These are phyloP conservation scores for Gracilinanus agilis DNA, from an alignment of 2,113 vertebrate genomes.

Conservation along the genomic window DNA sequence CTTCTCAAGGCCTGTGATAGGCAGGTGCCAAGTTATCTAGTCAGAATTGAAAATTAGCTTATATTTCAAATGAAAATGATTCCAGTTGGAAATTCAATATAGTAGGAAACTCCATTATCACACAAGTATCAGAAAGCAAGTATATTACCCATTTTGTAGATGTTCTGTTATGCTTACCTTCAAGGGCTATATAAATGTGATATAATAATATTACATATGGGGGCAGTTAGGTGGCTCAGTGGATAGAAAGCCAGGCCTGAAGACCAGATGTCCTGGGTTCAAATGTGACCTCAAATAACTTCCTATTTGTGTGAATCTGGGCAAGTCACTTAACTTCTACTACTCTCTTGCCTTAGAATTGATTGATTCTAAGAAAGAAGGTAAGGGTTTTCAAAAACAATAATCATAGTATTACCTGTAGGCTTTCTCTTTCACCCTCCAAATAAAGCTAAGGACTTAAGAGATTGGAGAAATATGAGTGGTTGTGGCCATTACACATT, in stretches of 20 bases:
- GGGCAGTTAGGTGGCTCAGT: too few species aligned
- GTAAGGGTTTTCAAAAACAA: too few species aligned
- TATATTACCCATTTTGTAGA: neutral
- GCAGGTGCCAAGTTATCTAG: neutral
- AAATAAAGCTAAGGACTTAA: neutral
- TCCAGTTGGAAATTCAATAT: neutral
- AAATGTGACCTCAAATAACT: too few species aligned
- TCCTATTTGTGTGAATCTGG: too few species aligned
- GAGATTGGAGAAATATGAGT: neutral
- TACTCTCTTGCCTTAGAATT: too few species aligned
- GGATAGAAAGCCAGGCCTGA: too few species aligned
- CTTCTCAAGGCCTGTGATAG: neutral
- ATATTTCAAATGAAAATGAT: neutral
- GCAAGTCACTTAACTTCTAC: too few species aligned
- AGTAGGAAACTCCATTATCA: neutral
- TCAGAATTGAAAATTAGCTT: neutral
- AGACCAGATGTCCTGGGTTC: too few species aligned
- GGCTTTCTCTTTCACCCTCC: too few species aligned
- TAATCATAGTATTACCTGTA: too few species aligned
- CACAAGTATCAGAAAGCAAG: neutral
- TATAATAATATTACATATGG: neutral
- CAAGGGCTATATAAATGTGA: neutral
- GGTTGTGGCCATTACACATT: neutral
- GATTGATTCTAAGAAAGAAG: too few species aligned
- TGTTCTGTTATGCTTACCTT: neutral